Evolutionary conservation across 2,797 vertebrate genomes (phyloP).

Genomic region (Orientallactaga sibirica): DNA sequence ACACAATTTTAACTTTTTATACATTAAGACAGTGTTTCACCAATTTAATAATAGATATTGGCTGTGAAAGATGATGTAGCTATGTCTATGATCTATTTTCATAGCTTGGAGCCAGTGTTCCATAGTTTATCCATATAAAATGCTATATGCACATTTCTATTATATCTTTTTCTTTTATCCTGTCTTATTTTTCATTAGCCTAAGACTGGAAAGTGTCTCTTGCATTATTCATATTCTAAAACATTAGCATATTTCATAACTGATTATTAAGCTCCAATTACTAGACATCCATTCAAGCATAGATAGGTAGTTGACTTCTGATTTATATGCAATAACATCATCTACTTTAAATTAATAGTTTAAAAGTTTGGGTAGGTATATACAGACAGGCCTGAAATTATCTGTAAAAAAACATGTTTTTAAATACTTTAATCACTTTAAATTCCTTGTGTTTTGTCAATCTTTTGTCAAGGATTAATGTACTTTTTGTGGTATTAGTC

Average conservation of each 20-base stretch:
- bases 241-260: conserved; percentile 1
- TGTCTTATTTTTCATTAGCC: background rate
- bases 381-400: background rate
- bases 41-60: background rate
- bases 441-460: background rate
- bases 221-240: background rate
- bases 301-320: background rate
- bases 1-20: background rate
- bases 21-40: background rate
- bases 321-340: background rate
- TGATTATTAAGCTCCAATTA: background rate
- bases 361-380: background rate
- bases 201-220: background rate
- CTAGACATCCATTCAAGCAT: background rate
- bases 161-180: background rate
- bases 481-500: background rate
- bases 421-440: background rate
- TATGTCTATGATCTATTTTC: background rate
- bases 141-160: background rate
- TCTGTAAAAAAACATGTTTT: background rate
- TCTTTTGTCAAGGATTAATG: background rate
- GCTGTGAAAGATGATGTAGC: background rate
- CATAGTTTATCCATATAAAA: background rate
- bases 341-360: background rate
- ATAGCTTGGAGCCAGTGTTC: background rate